Percentiles rank a stretch among this genome's conserved stretches.
Conservation (phyloP, 2,888 invertebrate genomes). For the Drosophila recens region DNA sequence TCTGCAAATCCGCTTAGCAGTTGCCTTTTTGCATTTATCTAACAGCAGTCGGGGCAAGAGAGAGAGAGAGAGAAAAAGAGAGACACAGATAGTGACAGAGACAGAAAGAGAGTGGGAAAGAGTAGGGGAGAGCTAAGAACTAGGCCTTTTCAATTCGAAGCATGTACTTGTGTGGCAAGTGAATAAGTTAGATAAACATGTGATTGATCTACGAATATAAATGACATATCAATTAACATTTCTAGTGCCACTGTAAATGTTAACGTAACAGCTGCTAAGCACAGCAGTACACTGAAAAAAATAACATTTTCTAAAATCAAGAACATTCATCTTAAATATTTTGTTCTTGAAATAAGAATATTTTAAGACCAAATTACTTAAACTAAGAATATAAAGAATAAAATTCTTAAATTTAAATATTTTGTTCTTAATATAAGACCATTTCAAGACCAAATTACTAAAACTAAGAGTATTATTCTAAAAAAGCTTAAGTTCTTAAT, state of each 20-base stretch:
- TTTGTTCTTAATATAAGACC: too few species aligned
- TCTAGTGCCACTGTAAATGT: constrained; percentile 11
- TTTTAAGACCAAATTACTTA: too few species aligned
- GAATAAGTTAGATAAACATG: constrained; percentile 14
- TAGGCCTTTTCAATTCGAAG: constrained; percentile 14
- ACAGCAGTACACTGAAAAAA: too few species aligned
- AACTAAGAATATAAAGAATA: too few species aligned
- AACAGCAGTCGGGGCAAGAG: neutral
- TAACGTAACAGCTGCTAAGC: constrained; percentile 11
- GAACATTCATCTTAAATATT: too few species aligned
- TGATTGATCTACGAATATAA: constrained; percentile 18
- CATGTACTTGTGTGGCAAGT: constrained; percentile 20
- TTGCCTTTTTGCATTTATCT: constrained; percentile 31
- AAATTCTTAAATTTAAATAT: too few species aligned
- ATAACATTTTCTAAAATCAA: too few species aligned
- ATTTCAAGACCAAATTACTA: too few species aligned
- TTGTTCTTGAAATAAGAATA: too few species aligned
- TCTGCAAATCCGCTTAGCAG: constrained; percentile 70
- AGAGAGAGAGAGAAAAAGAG: neutral
- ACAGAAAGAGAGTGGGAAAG: neutral
- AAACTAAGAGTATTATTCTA: too few species aligned
- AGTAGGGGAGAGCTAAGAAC: neutral
- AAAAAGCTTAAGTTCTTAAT: too few species aligned
- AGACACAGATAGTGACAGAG: neutral
- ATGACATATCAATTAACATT: constrained; percentile 6